These are phyloP conservation scores for Pantherophis vulpinus DNA, from an alignment of 2,797 vertebrate species.

Conservation along the genomic window DNA sequence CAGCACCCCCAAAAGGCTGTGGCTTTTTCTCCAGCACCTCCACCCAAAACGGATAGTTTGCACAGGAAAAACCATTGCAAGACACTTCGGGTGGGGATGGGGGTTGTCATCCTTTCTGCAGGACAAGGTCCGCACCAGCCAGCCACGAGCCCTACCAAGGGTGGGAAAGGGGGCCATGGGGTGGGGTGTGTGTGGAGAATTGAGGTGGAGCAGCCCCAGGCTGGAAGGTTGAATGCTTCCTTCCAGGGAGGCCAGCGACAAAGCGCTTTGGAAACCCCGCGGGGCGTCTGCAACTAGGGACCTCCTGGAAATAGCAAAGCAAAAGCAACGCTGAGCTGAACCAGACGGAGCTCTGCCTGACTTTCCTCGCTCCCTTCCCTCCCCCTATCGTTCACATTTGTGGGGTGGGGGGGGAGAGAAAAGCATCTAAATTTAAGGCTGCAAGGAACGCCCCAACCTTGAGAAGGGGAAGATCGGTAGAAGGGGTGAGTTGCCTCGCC, in stretches of 20 bases:
- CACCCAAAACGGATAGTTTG: neutral
- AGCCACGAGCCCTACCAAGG: neutral
- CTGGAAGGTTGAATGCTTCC: neutral
- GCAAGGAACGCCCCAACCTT: neutral
- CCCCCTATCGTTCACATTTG: neutral
- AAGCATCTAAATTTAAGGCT: neutral
- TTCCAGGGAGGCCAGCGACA: neutral
- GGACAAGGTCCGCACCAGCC: neutral
- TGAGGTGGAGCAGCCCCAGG: neutral
- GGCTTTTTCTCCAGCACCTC: too few species aligned
- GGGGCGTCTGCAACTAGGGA: neutral
- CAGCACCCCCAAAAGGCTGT: too few species aligned
- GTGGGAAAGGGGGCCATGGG: neutral
- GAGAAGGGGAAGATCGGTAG: neutral
- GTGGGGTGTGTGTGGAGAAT: neutral
- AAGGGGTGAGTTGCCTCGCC: neutral
- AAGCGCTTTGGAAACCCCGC: neutral
- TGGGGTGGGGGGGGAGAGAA: too few species aligned
- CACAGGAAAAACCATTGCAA: neutral
- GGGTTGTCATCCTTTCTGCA: neutral
- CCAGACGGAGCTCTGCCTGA: neutral
- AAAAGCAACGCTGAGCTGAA: neutral
- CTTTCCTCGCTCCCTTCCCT: neutral
- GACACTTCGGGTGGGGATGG: neutral
- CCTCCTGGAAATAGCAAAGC: neutral